Conservation (phyloP, 2,797 vertebrate species). For the Xerus rutilus region DNA sequence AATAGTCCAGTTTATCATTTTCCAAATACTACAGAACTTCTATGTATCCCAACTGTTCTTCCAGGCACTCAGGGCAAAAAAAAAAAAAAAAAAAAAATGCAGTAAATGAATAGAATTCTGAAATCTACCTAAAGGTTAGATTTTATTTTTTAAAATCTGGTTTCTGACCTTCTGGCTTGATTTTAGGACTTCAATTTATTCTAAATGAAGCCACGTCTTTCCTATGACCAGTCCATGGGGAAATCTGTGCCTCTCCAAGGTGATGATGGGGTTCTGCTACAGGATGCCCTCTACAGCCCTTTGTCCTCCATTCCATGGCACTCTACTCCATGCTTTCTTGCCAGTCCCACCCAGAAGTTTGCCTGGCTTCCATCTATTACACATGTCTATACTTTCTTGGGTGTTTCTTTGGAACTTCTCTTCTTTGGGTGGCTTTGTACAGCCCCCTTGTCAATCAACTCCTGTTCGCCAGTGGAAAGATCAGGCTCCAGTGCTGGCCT, state of each 20-base stretch:
- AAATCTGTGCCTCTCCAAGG: neutral
- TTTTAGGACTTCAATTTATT: neutral
- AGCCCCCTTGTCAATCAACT: neutral
- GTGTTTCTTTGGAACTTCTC: neutral
- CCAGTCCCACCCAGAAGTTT: neutral
- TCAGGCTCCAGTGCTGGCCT: neutral
- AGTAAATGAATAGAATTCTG: neutral
- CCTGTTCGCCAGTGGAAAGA: neutral
- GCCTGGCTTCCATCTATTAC: neutral
- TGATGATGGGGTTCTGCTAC: neutral
- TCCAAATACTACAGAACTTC: neutral
- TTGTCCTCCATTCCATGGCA: neutral
- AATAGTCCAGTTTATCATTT: neutral
- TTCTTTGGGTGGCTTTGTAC: neutral
- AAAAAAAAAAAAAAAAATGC: too few species aligned
- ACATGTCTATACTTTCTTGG: neutral
- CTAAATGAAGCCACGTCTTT: neutral
- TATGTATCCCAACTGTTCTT: neutral
- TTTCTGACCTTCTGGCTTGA: constrained; percentile 21
- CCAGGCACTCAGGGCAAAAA: neutral
- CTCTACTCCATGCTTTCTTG: neutral
- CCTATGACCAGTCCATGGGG: neutral
- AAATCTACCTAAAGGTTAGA: neutral
- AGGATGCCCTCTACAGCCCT: neutral
- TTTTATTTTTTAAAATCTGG: neutral